These are phyloP conservation scores for Latrodectus hesperus DNA, from an alignment of 2,888 invertebrate genomes.

Conservation along the genomic window DNA sequence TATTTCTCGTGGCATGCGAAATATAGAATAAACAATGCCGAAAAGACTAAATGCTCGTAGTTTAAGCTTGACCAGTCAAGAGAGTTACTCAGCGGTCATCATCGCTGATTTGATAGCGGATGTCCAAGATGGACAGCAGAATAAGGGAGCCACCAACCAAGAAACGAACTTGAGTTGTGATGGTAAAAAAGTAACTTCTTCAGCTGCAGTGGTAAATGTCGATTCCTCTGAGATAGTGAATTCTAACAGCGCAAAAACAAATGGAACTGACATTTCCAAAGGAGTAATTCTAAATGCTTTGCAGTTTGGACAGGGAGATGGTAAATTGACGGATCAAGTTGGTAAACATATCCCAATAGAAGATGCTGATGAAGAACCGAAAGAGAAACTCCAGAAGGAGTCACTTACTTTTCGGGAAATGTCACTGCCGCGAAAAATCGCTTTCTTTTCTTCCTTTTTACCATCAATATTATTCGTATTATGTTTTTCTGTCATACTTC, in stretches of 20 bases:
- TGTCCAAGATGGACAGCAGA: background rate
- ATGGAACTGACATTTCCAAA: constrained; percentile 45
- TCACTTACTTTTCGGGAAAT: constrained; percentile 21
- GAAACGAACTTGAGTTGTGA: constrained; percentile 26
- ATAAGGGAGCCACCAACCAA: background rate
- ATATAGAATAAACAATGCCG: constrained; percentile 19
- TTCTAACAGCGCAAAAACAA: background rate
- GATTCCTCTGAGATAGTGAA: constrained; percentile 11
- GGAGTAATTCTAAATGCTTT: constrained; percentile 56
- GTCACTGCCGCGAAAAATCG: constrained; percentile 43
- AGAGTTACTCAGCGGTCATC: constrained; percentile 52
- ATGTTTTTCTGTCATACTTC: constrained; percentile 58
- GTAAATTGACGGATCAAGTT: background rate
- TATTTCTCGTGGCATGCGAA: background rate
- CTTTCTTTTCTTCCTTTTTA: constrained; percentile 47
- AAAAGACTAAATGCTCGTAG: constrained; percentile 17
- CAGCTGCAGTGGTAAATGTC: constrained; percentile 19
- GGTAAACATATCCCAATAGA: background rate
- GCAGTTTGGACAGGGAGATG: background rate
- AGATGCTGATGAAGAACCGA: background rate
- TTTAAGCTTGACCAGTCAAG: constrained; percentile 47
- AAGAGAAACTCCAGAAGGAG: background rate
- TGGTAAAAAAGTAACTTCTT: background rate
- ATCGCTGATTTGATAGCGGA: constrained; percentile 50
- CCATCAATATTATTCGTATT: constrained; percentile 58